Evolutionary conservation across 2,888 invertebrate species (phyloP).

Genomic region (Acanthosepion lycidas): DNA sequence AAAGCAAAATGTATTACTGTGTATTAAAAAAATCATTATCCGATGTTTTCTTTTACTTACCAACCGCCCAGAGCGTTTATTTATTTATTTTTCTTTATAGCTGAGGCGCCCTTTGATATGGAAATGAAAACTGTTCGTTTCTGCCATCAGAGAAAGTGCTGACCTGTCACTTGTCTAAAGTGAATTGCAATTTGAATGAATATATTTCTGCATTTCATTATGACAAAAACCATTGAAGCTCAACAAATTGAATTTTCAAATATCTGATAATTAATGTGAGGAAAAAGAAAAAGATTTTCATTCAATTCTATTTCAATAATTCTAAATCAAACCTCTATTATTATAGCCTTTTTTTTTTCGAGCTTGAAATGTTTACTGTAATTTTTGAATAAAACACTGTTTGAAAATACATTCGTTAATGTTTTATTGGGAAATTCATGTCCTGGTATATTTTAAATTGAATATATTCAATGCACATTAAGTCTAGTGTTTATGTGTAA

Average conservation of each 20-base stretch:
- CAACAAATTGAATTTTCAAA: neutral
- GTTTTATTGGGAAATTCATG: neutral
- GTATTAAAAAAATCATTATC: too few species aligned
- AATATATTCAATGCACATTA: neutral
- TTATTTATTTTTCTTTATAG: too few species aligned
- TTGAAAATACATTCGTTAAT: neutral
- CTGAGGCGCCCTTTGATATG: neutral
- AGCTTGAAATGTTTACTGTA: neutral
- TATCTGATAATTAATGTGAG: neutral
- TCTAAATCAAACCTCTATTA: neutral
- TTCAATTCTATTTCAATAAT: neutral
- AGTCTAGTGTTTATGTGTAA: neutral
- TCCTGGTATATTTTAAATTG: neutral
- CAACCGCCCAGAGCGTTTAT: neutral
- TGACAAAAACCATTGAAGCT: neutral
- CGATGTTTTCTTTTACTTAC: neutral
- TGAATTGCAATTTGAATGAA: neutral
- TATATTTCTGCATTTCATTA: neutral
- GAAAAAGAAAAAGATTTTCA: neutral
- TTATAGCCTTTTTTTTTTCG: neutral
- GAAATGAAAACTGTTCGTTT: neutral
- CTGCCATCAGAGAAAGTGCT: neutral
- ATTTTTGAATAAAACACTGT: neutral
- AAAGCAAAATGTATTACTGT: too few species aligned
- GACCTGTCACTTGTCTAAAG: neutral